Evolutionary conservation across 1,140 invertebrate species (phyloP).

Genomic region (Steinernema feltiae): DNA sequence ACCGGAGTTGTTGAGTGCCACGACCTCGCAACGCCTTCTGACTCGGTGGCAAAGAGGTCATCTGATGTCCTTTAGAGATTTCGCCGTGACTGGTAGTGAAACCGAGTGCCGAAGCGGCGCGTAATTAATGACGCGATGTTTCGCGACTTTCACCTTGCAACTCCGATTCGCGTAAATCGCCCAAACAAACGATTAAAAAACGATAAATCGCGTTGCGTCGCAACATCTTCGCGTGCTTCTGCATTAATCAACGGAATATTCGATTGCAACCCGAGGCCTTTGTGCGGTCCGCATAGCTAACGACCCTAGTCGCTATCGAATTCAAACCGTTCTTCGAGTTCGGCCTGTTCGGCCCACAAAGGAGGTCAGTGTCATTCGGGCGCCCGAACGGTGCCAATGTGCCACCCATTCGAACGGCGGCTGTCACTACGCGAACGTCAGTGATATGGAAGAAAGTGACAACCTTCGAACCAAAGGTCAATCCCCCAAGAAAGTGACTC

Average conservation of each 20-base stretch:
- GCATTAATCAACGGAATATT: background rate
- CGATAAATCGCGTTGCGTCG: too few relatives aligned
- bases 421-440: background rate
- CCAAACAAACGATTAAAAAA: background rate
- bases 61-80: background rate
- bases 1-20: too few relatives aligned
- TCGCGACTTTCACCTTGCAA: background rate
- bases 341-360: background rate
- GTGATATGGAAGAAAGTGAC: background rate
- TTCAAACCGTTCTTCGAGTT: background rate
- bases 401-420: background rate
- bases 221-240: background rate
- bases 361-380: background rate
- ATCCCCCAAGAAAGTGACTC: background rate
- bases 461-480: too few relatives aligned
- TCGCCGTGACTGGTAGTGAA: background rate
- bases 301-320: background rate
- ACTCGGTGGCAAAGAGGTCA: background rate
- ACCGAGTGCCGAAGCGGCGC: background rate
- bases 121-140: constrained; percentile 1
- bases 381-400: constrained; percentile 1
- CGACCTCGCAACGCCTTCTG: background rate
- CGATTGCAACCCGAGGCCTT: constrained; percentile 6
- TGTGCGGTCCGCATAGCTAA: background rate
- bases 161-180: background rate